A percentile compares a stretch with the other conserved stretches of the same genome.
Conservation (phyloP, 2,113 vertebrate species). For the Dromaius novaehollandiae region DNA sequence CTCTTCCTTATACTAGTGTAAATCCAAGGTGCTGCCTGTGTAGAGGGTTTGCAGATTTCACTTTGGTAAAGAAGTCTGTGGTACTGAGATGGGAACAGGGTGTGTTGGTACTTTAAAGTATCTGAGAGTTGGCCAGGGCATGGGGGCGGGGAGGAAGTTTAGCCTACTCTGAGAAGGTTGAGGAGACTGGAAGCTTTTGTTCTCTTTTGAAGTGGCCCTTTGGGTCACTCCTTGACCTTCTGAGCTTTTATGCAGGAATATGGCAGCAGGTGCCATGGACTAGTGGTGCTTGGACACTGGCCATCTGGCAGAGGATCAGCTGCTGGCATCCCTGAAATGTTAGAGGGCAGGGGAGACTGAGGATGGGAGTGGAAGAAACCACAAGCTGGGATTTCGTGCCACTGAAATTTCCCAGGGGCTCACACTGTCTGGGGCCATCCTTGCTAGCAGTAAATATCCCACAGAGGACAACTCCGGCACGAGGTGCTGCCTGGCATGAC, state of each 20-base stretch:
- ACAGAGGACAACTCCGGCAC: not conserved
- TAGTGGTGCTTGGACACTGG: accelerated
- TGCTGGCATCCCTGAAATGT: not conserved
- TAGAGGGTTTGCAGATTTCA: not conserved
- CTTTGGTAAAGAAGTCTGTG: not conserved
- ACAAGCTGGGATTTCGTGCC: too few species aligned
- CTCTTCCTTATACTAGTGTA: not conserved
- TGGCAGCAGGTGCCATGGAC: accelerated
- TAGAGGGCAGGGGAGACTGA: accelerated
- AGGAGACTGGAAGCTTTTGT: accelerated
- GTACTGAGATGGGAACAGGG: not conserved
- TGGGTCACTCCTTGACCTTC: not conserved
- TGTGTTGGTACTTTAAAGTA: not conserved
- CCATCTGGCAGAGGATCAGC: not conserved
- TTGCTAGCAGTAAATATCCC: not conserved
- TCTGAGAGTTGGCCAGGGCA: not conserved
- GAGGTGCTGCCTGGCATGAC: not conserved
- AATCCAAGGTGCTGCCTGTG: not conserved
- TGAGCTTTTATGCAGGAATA: not conserved
- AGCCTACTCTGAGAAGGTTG: not conserved
- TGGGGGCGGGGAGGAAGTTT: not conserved
- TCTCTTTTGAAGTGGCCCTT: accelerated
- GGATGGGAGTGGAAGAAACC: not conserved
- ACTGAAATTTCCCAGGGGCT: not conserved
- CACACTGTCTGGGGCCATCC: not conserved